phyloP scores from a whole-genome alignment of 1,140 invertebrate species.

The Macrosteles quadrilineatus region DNA sequence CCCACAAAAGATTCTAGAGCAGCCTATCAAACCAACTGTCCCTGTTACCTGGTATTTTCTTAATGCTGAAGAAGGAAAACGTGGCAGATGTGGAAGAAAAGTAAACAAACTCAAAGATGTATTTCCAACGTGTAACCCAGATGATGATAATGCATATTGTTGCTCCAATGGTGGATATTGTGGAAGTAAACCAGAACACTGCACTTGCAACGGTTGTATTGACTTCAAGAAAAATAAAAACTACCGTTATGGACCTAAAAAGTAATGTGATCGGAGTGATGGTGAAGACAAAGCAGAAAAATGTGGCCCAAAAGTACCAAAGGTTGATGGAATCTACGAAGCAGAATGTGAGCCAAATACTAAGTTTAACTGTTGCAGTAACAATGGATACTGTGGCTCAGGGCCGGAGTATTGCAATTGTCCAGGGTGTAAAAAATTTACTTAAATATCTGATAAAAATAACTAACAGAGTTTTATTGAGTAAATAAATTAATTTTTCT shows the following conservation, averaged over 20 bases:
- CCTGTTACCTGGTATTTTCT: conserved; percentile 36
- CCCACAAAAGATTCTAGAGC: conserved; percentile 34
- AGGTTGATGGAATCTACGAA: conserved; percentile 26
- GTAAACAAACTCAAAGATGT: conserved; percentile 35
- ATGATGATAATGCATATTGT: no score
- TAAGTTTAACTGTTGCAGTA: no score
- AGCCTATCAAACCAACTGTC: conserved; percentile 36
- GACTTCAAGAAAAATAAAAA: conserved; percentile 33
- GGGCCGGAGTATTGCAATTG: no score
- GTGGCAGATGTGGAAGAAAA: conserved; percentile 33
- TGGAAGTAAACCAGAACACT: conserved; percentile 29
- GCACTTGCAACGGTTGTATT: conserved; percentile 36
- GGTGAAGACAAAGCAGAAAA: conserved; percentile 24
- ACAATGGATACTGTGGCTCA: no score
- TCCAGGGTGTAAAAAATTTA: no score
- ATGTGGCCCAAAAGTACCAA: conserved; percentile 31
- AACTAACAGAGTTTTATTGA: no score
- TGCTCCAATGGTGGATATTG: conserved; percentile 38
- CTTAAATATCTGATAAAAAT: no score
- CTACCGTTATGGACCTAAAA: conserved; percentile 15
- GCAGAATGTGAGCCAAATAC: no score
- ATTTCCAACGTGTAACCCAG: conserved; percentile 35
- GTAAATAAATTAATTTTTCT: no score
- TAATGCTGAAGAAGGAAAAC: conserved; percentile 30
- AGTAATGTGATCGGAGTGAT: conserved; percentile 25